A percentile compares a stretch with the other conserved stretches of the same genome.
Evolutionary conservation across 2,113 vertebrate species (phyloP).

Genomic region (Bungarus multicinctus): DNA sequence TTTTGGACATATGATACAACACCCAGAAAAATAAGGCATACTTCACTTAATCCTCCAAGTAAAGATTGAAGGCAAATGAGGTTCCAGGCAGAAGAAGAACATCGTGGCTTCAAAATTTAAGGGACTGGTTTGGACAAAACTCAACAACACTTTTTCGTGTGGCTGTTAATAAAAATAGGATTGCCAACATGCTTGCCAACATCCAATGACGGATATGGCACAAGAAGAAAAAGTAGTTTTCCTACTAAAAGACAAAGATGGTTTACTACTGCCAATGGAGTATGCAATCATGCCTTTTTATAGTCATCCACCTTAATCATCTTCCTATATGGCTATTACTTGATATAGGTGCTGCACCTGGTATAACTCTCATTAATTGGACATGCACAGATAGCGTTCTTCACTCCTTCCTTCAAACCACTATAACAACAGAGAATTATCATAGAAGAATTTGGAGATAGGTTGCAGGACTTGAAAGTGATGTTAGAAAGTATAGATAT

Average conservation of each 20-base stretch:
- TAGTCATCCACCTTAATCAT: not conserved
- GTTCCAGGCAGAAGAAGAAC: too few species aligned
- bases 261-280: not conserved
- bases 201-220: too few species aligned
- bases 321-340: not conserved
- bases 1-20: too few species aligned
- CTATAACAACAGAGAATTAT: not conserved
- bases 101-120: too few species aligned
- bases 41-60: too few species aligned
- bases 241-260: not conserved
- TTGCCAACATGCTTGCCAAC: too few species aligned
- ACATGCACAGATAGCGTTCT: not conserved
- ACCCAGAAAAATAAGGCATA: too few species aligned
- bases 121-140: too few species aligned
- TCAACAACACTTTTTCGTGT: too few species aligned
- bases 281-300: not conserved
- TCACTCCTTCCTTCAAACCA: not conserved
- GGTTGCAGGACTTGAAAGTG: not conserved
- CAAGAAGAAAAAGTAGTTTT: not conserved
- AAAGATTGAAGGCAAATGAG: too few species aligned
- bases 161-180: too few species aligned
- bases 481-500: not conserved
- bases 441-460: not conserved
- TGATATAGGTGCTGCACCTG: not conserved
- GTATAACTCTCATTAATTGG: not conserved